A percentile compares a stretch with the other conserved stretches of the same genome.
These are phyloP conservation scores for Hephaestus fuliginosus DNA, from an alignment of 2,797 vertebrate genomes.

Conservation along the genomic window DNA sequence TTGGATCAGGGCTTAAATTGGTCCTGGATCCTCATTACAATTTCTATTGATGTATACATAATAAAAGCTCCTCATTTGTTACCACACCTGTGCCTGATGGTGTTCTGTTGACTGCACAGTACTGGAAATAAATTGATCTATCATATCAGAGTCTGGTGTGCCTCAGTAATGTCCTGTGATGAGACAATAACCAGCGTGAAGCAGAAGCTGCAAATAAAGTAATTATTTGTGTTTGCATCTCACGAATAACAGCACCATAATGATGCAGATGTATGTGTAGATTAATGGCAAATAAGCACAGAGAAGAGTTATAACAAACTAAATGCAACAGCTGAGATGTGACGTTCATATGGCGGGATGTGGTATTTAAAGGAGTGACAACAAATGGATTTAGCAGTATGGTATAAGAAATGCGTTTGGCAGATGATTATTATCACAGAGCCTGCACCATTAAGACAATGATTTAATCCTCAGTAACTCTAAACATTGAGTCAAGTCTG, in stretches of 20 bases:
- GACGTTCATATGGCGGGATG: neutral
- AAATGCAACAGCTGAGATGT: constrained; percentile 15
- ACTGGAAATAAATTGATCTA: constrained; percentile 61
- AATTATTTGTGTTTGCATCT: constrained; percentile 47
- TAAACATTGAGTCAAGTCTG: constrained; percentile 10
- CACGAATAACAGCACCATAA: constrained; percentile 33
- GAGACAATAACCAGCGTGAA: constrained; percentile 45
- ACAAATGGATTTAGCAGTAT: neutral
- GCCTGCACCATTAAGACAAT: constrained; percentile 27
- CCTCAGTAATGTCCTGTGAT: constrained; percentile 45
- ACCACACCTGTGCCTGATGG: constrained; percentile 64
- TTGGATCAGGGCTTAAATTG: constrained; percentile 51
- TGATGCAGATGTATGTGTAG: constrained; percentile 8
- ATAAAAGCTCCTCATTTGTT: constrained; percentile 59
- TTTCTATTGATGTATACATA: constrained; percentile 60
- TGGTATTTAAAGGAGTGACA: neutral
- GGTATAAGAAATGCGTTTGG: neutral
- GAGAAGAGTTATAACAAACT: neutral
- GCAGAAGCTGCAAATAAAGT: constrained; percentile 31
- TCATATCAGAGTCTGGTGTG: constrained; percentile 37
- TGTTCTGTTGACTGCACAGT: constrained; percentile 44
- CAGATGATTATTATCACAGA: constrained; percentile 4
- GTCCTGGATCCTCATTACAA: constrained; percentile 58
- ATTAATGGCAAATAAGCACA: constrained; percentile 30
- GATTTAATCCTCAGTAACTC: neutral